Base-by-base conservation (phyloP, 1,140 invertebrate species). In the Probaryconus sp. region DNA sequence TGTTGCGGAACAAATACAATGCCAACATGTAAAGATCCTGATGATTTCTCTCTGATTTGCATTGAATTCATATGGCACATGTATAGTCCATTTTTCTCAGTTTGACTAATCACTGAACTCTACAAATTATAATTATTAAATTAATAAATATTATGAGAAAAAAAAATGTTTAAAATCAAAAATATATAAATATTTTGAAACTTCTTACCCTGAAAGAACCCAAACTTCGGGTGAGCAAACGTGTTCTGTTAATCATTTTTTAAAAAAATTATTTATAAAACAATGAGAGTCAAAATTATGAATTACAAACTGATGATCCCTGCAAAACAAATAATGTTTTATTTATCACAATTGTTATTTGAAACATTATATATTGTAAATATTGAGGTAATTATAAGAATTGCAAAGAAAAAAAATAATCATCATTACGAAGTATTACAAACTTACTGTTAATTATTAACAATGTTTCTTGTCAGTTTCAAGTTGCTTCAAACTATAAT, bases 1-100 rank as follows among this genome's bases (percentile, higher is more conserved):
- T 99, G 98, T 86, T 99, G 97, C 4, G 98, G 98, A 40, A 99
- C 98, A 91, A 99, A 99, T 91, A 99, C 93, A 33, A 99, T 90
- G n/a, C n/a, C 45, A 97, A 88, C 17, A 97, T 98, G 87, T 99
- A 97, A 85, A 1, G 96, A 96, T 20, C 89, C 90, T 16, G 91
- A 90, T 74, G 91, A 90, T 75, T 91, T 92, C 63, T 89, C 81
- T 80, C 92, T 86, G 5, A 88, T 77, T 53, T 86, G 83, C 1
- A 50, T 28, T 0, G 75, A 26, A 48, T 76, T 61, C 20, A 82
- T 70, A 10, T 76, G 53, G 43, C 55, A 65, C 5, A 43, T 51
- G 60, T 17, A 69, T 53, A 4, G 61, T 63, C 14, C 38, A 38
- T 45, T 56, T 18, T 69, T 73, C 53, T 81, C 78, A 18, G 60